Base-by-base conservation (phyloP, 2,797 vertebrate species). In the Platalea minor region DNA sequence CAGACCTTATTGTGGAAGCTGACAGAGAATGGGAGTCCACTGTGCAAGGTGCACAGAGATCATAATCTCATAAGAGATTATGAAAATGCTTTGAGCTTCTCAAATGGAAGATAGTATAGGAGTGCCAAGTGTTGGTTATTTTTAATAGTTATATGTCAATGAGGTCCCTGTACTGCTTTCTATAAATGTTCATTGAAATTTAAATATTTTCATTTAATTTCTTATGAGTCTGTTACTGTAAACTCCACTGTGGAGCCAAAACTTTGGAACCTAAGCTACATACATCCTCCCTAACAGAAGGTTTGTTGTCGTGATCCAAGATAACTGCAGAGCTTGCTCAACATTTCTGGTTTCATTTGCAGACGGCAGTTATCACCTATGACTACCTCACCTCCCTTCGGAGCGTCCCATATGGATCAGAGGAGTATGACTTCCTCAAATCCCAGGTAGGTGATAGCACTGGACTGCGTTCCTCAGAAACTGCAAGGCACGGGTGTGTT, bases 311-410 rank as follows among this genome's bases (percentile, higher is more conserved):
- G 54, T 89, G 37, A 13, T 72, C 37, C 17, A 29, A 28, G 56
- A 7, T 82, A 86, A 53, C 35, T 89, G 35, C 39, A 75, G 51
- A 87, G 25, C 35, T 73, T 91, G 19, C 63, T 81, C 41, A 94
- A 69, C 64, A 13, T 92, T 86, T 96, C 37, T 75, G 67, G 18
- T 85, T 97, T 96, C 72, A 33, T 96, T 97, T 98, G 75, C 98
- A 99, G 99, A 99, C 99, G 0, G 99, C 98, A 26, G 96, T 98
- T 89, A 99, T 99, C 98, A 99, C 98, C 95, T 99, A 98, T 18
- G 99, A 99, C 97, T 99, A 99, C 91, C 97, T 99, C 93, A 99
- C 98, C 6, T 98, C 99, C 46, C 98, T 99, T 88, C 98, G 96
- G 96, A 96, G 98, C 5, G 97, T 99, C 91, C 98, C 98, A 0